Conservation (phyloP, 2,797 vertebrate species). For the Tadarida brasiliensis region DNA sequence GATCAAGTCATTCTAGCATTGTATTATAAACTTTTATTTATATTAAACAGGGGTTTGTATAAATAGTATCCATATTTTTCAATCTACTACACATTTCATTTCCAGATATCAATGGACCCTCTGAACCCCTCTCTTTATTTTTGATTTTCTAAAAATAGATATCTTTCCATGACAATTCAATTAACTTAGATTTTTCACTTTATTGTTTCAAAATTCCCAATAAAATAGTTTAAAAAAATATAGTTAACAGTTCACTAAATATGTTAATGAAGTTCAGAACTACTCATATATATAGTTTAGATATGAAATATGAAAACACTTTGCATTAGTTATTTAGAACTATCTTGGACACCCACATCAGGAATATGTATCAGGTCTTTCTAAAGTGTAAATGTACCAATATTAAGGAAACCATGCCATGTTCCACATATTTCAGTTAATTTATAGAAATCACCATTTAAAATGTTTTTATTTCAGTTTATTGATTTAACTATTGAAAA, state of each 20-base stretch:
- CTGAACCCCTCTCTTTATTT: not conserved
- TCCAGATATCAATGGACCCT: not conserved
- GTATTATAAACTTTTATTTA: not conserved
- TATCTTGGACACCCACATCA: not conserved
- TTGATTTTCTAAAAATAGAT: not conserved
- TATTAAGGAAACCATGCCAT: not conserved
- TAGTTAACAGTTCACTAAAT: not conserved
- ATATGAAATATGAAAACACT: not conserved
- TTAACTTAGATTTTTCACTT: not conserved
- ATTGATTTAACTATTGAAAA: not conserved
- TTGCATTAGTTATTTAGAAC: not conserved
- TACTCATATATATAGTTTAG: not conserved
- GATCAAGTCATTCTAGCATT: not conserved
- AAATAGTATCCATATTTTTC: not conserved
- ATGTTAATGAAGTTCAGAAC: not conserved
- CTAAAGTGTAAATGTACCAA: not conserved
- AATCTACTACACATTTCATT: not conserved
- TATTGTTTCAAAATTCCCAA: not conserved
- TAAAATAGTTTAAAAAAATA: not conserved
- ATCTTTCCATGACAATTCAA: not conserved
- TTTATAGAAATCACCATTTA: not conserved
- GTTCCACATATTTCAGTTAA: not conserved
- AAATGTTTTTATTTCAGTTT: not conserved
- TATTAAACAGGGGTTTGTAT: not conserved
- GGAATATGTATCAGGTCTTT: not conserved